Percentiles rank a stretch among this genome's conserved stretches.
phyloP scores from a whole-genome alignment of 2,888 invertebrate species.

The Sinhomidia bicolor region DNA sequence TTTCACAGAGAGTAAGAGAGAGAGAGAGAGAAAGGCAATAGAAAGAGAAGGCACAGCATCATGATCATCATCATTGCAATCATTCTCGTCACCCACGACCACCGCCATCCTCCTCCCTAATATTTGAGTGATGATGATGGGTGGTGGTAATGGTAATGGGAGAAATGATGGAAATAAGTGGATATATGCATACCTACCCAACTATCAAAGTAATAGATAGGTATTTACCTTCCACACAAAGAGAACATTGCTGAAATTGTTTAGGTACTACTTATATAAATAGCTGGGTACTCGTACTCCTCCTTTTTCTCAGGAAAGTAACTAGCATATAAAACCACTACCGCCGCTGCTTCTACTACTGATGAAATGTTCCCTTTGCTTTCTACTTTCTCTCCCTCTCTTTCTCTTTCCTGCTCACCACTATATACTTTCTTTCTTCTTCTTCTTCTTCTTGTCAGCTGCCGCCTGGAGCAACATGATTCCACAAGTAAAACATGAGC shows the following conservation, averaged over 20 bases:
- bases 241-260: not conserved
- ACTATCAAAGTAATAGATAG: not conserved
- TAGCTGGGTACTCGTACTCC: not conserved
- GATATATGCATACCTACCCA: not conserved
- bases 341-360: not conserved
- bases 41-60: no score
- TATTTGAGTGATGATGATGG: constrained; percentile 63
- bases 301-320: constrained; percentile 4
- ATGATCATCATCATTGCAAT: constrained; percentile 7
- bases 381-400: not conserved
- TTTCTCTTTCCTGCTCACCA: constrained; percentile 14
- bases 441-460: no score
- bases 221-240: no score
- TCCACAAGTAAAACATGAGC: constrained; percentile 54
- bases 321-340: not conserved
- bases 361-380: no score
- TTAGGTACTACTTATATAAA: not conserved
- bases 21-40: not conserved
- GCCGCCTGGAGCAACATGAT: constrained; percentile 64
- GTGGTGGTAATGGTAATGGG: constrained; percentile 39
- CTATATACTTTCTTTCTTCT: no score
- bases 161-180: constrained; percentile 29
- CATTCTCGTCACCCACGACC: constrained; percentile 14
- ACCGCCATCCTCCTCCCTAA: constrained; percentile 4
- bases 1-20: not conserved